These are phyloP conservation scores for Rhynchopsitta pachyrhyncha DNA, from an alignment of 2,113 vertebrate species.

Conservation along the genomic window DNA sequence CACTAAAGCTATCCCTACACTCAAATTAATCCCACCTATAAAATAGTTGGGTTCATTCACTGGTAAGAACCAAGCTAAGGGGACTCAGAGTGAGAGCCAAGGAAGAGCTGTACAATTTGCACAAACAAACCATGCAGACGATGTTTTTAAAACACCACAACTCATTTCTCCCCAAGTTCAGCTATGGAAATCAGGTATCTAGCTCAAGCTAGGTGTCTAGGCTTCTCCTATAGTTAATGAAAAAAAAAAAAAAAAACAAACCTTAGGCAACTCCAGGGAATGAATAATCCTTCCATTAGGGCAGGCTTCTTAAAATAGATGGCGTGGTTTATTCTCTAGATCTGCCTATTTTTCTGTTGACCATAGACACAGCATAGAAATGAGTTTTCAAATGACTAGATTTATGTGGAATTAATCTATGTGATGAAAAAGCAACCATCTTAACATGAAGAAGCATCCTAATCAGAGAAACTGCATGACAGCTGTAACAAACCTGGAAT, in stretches of 20 bases:
- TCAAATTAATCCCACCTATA: not conserved
- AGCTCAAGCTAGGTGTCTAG: not conserved
- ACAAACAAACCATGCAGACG: accelerated
- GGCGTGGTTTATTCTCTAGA: not conserved
- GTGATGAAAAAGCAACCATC: not conserved
- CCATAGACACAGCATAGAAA: not conserved
- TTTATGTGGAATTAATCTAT: not conserved
- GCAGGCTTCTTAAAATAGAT: not conserved
- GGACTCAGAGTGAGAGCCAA: not conserved
- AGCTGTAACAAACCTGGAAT: not conserved
- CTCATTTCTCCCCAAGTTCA: not conserved
- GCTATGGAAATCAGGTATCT: not conserved
- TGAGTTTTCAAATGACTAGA: not conserved
- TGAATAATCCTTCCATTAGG: not conserved
- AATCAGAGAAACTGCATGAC: not conserved
- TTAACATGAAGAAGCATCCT: not conserved
- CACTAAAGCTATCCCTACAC: not conserved
- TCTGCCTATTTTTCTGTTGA: not conserved
- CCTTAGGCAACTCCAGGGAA: not conserved
- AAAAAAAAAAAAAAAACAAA: not conserved
- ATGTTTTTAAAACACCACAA: not conserved
- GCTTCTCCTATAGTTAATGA: not conserved
- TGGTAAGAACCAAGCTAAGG: not conserved
- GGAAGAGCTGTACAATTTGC: not conserved
- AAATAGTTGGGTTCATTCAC: not conserved